These are phyloP conservation scores for Marmota flaviventris DNA, from an alignment of 2,113 vertebrate genomes.

Conservation along the genomic window DNA sequence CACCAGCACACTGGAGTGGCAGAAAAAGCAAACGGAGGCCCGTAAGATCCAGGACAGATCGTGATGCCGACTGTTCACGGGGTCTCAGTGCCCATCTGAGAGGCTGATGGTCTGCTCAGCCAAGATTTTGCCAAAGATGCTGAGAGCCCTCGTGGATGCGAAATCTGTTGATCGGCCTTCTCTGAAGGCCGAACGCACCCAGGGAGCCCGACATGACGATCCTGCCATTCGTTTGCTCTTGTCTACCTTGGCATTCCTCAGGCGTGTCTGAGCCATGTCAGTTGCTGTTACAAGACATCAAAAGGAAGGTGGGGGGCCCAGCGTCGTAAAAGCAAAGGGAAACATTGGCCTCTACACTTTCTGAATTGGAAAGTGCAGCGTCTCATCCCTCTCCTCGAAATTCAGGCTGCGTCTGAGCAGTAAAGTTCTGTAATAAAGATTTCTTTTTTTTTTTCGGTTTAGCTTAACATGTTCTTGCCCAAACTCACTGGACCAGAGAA, in stretches of 20 bases:
- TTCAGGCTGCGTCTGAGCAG: neutral
- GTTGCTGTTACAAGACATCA: slow-evolving; percentile 25
- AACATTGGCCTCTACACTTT: slow-evolving; percentile 19
- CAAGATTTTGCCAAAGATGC: neutral
- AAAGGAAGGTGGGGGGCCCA: neutral
- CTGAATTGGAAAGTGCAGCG: slow-evolving; percentile 37
- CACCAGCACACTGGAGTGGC: neutral
- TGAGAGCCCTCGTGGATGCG: neutral
- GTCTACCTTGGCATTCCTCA: slow-evolving; percentile 58
- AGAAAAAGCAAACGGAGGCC: neutral
- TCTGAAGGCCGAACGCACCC: neutral
- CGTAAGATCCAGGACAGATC: neutral
- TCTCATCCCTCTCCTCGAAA: neutral
- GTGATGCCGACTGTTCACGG: neutral
- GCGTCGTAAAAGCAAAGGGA: neutral
- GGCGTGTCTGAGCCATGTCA: slow-evolving; percentile 51
- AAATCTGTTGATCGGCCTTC: neutral
- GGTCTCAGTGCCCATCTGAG: neutral
- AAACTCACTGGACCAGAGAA: neutral
- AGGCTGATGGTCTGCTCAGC: neutral
- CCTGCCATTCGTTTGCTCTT: slow-evolving; percentile 34
- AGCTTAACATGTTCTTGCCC: slow-evolving; percentile 11
- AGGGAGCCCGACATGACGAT: neutral
- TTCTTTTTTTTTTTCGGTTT: neutral
- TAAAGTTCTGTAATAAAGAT: neutral